Conservation (phyloP, 1,140 invertebrate species). For the Drosophila ambigua region DNA sequence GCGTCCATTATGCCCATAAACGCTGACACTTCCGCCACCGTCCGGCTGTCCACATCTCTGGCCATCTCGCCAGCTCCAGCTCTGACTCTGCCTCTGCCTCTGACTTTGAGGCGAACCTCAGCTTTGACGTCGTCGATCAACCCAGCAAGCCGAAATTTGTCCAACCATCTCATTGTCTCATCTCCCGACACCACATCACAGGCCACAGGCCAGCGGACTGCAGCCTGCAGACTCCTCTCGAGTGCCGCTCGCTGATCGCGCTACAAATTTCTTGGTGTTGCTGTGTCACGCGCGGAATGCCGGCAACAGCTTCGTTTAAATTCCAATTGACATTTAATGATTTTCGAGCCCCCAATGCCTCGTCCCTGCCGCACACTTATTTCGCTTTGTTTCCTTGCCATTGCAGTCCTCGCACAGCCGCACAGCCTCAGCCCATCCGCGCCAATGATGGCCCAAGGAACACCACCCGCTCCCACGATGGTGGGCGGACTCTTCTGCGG, state of each 20-base stretch:
- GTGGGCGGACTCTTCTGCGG: constrained; percentile 63
- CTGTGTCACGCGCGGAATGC: constrained; percentile 80
- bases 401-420: constrained; percentile 62
- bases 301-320: constrained; percentile 80
- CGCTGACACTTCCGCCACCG: constrained; percentile 76
- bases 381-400: background rate
- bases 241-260: constrained; percentile 9
- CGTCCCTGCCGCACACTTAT: constrained; percentile 4
- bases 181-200: background rate
- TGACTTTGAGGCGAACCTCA: constrained; percentile 5
- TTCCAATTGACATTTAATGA: constrained; percentile 81
- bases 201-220: too few species aligned
- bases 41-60: constrained; percentile 6
- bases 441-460: constrained; percentile 84
- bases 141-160: constrained; percentile 74
- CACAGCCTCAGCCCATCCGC: constrained; percentile 57
- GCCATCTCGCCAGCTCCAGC: constrained; percentile 2
- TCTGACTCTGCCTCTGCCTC: background rate
- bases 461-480: constrained; percentile 81
- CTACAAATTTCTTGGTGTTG: constrained; percentile 82
- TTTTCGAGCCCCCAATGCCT: constrained; percentile 23
- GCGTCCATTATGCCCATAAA: constrained; percentile 81
- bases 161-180: constrained; percentile 47
- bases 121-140: constrained; percentile 69
- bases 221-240: too few species aligned